Evolutionary conservation across 2,113 vertebrate genomes (phyloP), one percentile per base, ranked within the genome.

Genomic region (Pterophyllum scalare): DNA sequence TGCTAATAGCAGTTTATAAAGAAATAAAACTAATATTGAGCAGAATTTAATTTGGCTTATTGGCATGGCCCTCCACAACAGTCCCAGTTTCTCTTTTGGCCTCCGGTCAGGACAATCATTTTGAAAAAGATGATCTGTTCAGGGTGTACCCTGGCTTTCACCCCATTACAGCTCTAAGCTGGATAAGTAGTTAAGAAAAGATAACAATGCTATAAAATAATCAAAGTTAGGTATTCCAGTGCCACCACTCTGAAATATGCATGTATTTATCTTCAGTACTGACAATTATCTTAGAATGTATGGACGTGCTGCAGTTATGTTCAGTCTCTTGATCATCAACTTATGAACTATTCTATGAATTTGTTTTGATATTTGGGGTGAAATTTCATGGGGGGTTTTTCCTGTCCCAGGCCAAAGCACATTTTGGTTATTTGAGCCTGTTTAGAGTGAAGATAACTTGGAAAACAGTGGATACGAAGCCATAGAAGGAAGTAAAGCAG

Each of bases 401-500:
- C 24, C 28, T 60, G 33, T 74, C 74, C 6, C 5, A 31, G 74
- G 75, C 77, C 40, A 61, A 28, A 75, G 35, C 58, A 59, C 56
- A 80, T 79, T 26, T 61, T 35, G 35, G 78, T 84, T 26, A 77
- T 88, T 83, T 72, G 60, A 89, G 89, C 46, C 17, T 1, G 38
- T 80, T 85, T 82, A 40, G 75, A 54, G 40, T 46, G 64, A 74
- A 31, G 79, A 75, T 86, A 59, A 75, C 31, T 33, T 57, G 46
- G 40, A 77, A 59, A 74, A 31, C 49, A 19, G 64, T 38, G 56
- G 26, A 33, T 64, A 64, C 49, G 79, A 57, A 87, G 52, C 91
- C 91, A 78, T 83, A 90, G 35, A 92, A 88, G 92, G 88, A 57
- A 87, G 78, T 40, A 31, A 82, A 91, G 59, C 74, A 59, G 52